Conservation (phyloP, 2,888 invertebrate genomes). For the Dorcus hopei region DNA sequence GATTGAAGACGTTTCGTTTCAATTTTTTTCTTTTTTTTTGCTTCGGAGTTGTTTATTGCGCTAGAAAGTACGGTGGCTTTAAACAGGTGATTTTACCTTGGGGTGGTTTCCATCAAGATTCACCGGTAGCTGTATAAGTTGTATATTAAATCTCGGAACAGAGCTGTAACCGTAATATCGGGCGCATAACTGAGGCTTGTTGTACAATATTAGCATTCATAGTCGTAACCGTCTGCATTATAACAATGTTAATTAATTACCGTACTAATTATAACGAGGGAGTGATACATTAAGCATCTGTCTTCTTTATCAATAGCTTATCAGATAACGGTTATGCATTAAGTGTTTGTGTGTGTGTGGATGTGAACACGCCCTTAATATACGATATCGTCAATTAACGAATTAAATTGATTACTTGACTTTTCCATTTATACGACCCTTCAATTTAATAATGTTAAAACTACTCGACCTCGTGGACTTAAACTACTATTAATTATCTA, state of each 20-base stretch:
- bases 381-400: background rate
- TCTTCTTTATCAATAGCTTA: conserved; percentile 33
- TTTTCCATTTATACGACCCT: background rate
- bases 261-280: conserved; percentile 41
- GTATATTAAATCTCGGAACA: conserved; percentile 38
- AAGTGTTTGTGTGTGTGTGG: conserved; percentile 7
- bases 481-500: too few relatives aligned
- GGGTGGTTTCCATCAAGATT: conserved; percentile 15
- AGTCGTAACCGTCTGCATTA: conserved; percentile 44
- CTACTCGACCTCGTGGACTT: too few relatives aligned
- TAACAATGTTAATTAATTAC: conserved; percentile 48
- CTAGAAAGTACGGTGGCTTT: background rate
- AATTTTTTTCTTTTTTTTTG: too few relatives aligned
- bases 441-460: too few relatives aligned
- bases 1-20: too few relatives aligned
- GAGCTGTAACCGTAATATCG: conserved; percentile 28
- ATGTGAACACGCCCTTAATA: background rate
- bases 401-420: background rate
- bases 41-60: too few relatives aligned
- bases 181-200: conserved; percentile 34
- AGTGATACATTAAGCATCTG: conserved; percentile 41
- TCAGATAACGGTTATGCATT: conserved; percentile 23
- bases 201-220: conserved; percentile 46
- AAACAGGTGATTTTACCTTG: conserved; percentile 7
- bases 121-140: conserved; percentile 23